Base-by-base conservation (phyloP, 2,888 invertebrate genomes). In the Papilio protenor region DNA sequence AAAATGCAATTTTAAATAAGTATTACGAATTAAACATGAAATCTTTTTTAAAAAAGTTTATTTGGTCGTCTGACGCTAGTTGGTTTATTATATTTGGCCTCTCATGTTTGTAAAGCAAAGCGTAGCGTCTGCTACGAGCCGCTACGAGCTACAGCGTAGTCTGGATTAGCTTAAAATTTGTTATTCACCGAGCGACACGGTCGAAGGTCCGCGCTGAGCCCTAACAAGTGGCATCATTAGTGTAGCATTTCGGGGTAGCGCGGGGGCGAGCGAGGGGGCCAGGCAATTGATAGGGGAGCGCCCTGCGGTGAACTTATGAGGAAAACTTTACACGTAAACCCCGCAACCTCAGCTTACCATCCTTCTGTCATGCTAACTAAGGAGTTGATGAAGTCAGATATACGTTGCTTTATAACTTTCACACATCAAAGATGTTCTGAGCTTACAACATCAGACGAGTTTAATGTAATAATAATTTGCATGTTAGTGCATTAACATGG, bases 171-270 rank as follows among this genome's bases (percentile, higher is more conserved):
- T 88, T 85, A 86, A 89, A 92, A 92, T 94, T 94, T 93, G 94
- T 93, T 94, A 94, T 94, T 94, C 94, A 92, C 89, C 88, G 87
- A 88, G 88, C 92, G 91, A 92, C 93, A 92, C 90, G 90, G 90
- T 81, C 89, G 89, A 92, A 92, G 92, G 94, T 92, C 93, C 93
- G 88, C 87, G 86, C 86, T 90, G 92, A 94, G 93, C 91, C 92
- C 89, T 92, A 94, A 94, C 94, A 94, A 94, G 93, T 94, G 94
- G 92, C 88, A 91, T 94, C 93, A 93, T 94, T 94, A 94, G 93
- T 89, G 88, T 87, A 85, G 86, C 87, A 85, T 84, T 82, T 82
- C 76, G 80, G 79, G 75, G 79, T 79, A 81, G 77, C 71, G 79
- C 76, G 80, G 82, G 84, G 70, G 47, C 76, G 80, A 83, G 83